These are phyloP conservation scores for Parochlus steinenii DNA, from an alignment of 2,888 invertebrate genomes.

Conservation along the genomic window DNA sequence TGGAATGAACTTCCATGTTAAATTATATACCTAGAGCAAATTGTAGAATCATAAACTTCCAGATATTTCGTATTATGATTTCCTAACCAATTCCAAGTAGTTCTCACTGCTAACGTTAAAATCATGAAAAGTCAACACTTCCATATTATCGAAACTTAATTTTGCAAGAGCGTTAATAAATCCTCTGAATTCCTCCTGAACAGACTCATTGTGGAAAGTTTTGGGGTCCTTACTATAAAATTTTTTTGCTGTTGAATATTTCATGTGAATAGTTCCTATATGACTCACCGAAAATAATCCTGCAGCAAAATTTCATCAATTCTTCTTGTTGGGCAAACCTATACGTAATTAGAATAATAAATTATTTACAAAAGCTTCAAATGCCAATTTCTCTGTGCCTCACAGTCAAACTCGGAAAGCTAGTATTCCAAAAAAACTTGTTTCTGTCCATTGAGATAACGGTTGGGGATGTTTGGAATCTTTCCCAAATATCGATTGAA, in stretches of 20 bases:
- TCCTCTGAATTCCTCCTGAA: conserved; percentile 35
- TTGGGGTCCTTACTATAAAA: conserved; percentile 18
- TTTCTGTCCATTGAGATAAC: conserved; percentile 59
- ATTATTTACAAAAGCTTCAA: neutral
- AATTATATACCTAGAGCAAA: no score
- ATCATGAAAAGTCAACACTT: conserved; percentile 35
- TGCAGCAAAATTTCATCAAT: conserved; percentile 37
- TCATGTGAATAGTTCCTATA: neutral
- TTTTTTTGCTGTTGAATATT: conserved; percentile 16
- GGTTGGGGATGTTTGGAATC: conserved; percentile 52
- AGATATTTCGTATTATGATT: no score
- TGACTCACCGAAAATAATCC: conserved; percentile 34
- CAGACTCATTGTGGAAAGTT: conserved; percentile 26
- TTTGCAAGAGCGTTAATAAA: conserved; percentile 40
- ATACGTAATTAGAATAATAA: conserved; percentile 22
- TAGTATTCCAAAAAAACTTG: conserved; percentile 53
- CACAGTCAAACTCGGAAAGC: conserved; percentile 39
- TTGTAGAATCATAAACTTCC: no score
- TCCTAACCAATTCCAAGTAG: conserved; percentile 39
- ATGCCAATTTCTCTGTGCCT: neutral
- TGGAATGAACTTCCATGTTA: conserved; percentile 36
- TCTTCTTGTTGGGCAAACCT: conserved; percentile 44
- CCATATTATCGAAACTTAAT: conserved; percentile 42
- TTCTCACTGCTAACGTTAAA: conserved; percentile 35
- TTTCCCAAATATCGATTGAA: conserved; percentile 41